A percentile compares a stretch with the other conserved stretches of the same genome.
Conservation (phyloP, 2,113 vertebrate genomes). For the Rhadina sibilatrix region DNA sequence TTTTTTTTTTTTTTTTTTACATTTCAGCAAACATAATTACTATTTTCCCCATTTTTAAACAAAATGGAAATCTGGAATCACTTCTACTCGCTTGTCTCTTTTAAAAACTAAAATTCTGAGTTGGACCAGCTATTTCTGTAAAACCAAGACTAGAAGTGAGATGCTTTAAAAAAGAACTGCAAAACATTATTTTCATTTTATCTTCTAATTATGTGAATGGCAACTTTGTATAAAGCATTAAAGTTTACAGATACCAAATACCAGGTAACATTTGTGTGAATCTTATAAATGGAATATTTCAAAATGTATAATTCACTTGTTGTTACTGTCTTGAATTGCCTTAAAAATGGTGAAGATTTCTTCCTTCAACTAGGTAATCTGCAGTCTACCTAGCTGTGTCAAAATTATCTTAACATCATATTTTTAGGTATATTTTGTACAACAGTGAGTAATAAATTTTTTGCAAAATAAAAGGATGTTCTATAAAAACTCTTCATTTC, state of each 20-base stretch:
- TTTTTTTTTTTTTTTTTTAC: background rate
- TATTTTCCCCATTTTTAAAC: background rate
- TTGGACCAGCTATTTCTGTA: background rate
- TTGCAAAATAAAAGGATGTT: constrained; percentile 57
- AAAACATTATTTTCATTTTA: background rate
- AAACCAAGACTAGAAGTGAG: background rate
- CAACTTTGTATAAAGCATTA: background rate
- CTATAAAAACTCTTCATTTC: background rate
- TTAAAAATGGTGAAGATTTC: constrained; percentile 20
- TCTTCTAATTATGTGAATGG: background rate
- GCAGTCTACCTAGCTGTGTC: background rate
- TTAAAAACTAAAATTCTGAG: background rate
- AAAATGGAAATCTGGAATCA: background rate
- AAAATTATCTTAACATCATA: constrained; percentile 1
- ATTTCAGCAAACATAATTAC: constrained; percentile 9
- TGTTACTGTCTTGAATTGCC: constrained; percentile 24
- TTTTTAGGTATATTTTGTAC: constrained; percentile 53
- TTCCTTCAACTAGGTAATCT: background rate
- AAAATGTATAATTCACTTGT: background rate
- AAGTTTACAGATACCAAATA: constrained; percentile 13
- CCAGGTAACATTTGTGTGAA: background rate
- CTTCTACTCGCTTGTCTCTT: background rate
- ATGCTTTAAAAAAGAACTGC: background rate
- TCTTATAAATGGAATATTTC: background rate
- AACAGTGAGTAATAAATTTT: constrained; percentile 53